Evolutionary conservation across 2,113 vertebrate species (phyloP), one percentile per base, ranked within the genome.

Genomic region (Callopanchax toddi): DNA sequence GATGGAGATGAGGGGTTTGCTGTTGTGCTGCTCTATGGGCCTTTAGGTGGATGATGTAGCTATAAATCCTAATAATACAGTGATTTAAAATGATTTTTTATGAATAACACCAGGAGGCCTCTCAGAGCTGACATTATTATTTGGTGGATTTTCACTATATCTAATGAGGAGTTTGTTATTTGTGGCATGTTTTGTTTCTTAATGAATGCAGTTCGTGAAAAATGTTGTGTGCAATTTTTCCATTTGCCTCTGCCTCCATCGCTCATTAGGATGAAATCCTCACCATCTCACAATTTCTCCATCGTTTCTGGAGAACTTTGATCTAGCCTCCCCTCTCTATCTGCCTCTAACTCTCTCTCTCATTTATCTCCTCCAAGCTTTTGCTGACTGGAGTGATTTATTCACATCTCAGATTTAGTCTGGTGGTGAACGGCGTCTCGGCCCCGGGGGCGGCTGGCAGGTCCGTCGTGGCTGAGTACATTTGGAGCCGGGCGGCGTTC

Each of bases 381-480:
- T 81, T 68, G 51, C 68, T 64, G 68, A 82, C 67, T 57, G 26
- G 36, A 62, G 43, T 59, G 60, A 76, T 71, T 76, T 56, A 64
- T 79, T 77, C 68, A 37, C 64, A 55, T 69, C 57, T 83, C 60
- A 68, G 49, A 82, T 81, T 84, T 29, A 40, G 71, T 52, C 66
- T 66, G 23, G 12, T 64, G 18, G 69, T 20, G 59, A 76, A 64
- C 60, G 73, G 64, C 5, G 45, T 60, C 60, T 52, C 37, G 20
- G 34, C 70, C 71, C 72, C 73, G 5, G 60, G 20, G 67, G 63
- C 68, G 57, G 60, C 73, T 51, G 53, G 29, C 51, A n/a, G n/a
- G n/a, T n/a, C 63, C 52, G 26, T 73, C 71, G 51, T 62, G 78
- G 42, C 62, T 60, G 71, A 85, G 75, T 59, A 55, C 43, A 56